Percentiles rank a stretch among this genome's conserved stretches.
Evolutionary conservation across 2,888 invertebrate species (phyloP).

Genomic region (Danaus chrysippus): DNA sequence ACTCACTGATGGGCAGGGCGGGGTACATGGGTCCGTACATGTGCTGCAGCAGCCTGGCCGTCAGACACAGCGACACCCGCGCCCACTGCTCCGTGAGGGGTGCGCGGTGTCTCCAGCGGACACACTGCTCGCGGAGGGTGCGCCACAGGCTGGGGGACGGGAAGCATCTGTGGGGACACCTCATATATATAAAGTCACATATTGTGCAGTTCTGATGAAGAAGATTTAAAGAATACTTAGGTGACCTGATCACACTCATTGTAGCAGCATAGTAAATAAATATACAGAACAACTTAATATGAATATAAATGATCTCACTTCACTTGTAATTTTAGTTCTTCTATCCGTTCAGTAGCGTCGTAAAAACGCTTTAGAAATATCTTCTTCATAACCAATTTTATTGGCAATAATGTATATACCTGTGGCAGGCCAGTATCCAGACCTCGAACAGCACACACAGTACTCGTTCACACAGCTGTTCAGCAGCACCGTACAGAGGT

Average conservation of each 20-base stretch:
- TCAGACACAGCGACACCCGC: conserved; percentile 93
- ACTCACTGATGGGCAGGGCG: conserved; percentile 82
- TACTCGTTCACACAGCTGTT: conserved; percentile 95
- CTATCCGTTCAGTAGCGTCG: not conserved
- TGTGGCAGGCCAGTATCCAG: conserved; percentile 79
- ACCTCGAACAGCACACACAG: conserved; percentile 96
- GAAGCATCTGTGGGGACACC: too few species aligned
- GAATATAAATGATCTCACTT: not conserved
- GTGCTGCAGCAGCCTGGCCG: conserved; percentile 88
- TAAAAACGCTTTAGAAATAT: not conserved
- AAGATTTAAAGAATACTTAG: too few species aligned
- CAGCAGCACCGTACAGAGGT: conserved; percentile 96
- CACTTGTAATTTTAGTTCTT: not conserved
- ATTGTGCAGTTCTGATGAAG: too few species aligned
- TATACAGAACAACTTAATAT: too few species aligned
- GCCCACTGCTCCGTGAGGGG: conserved; percentile 97
- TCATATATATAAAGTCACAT: too few species aligned
- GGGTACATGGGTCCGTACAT: conserved; percentile 94
- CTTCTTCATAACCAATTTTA: not conserved
- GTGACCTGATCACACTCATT: conserved; percentile 42
- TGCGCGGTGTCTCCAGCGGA: conserved; percentile 95
- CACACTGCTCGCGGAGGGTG: conserved; percentile 84
- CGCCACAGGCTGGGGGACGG: too few species aligned
- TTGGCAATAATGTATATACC: conserved; percentile 41
- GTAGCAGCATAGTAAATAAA: conserved; percentile 78